Evolutionary conservation across 1,140 invertebrate genomes (phyloP), one percentile per base, ranked within the genome.

Genomic region (Drosophila prosaltans): DNA sequence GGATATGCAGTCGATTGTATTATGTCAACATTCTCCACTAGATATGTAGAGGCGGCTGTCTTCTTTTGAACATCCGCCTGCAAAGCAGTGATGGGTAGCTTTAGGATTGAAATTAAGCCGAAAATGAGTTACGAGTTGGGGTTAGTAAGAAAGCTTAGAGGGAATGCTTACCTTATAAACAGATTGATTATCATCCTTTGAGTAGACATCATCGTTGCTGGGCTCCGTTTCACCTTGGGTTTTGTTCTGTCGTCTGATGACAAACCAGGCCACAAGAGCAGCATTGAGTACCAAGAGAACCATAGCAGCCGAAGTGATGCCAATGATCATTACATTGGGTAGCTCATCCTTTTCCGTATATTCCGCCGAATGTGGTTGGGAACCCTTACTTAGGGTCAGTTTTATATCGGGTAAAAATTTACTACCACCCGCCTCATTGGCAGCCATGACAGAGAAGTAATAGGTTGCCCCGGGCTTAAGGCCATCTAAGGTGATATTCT

Each of bases 401-500:
- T 98, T 95, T 9, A 96, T 94, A 74, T 97, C 96, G 0, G 95
- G 95, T 54, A 96, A 93, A 91, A 96, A 98, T 71, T 95, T 95
- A 89, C 97, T 98, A 61, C 95, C 95, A 0, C 97, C 98, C 5
- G 97, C 94, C 73, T 95, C 94, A 92, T 99, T 99, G 72, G 95
- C 94, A 0, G 97, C 96, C 95, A 96, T 96, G 21, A 99, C 95
- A 24, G 95, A 96, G 91, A 98, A 97, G 3, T 96, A 94, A 92
- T 99, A 99, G 69, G 96, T 95, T 1, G 97, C 98, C 11, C 95
- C 97, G 0, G 96, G 93, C 40, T 96, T 94, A 7, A 99, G 93
- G 7, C 95, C 95, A 64, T 93, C 93, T 40, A 98, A 92, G 0
- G 94, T 94, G 80, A 94, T 95, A 6, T 93, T 94, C 0, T 95